Conservation (phyloP, 1,140 invertebrate species). For the Harpegnathos saltator region DNA sequence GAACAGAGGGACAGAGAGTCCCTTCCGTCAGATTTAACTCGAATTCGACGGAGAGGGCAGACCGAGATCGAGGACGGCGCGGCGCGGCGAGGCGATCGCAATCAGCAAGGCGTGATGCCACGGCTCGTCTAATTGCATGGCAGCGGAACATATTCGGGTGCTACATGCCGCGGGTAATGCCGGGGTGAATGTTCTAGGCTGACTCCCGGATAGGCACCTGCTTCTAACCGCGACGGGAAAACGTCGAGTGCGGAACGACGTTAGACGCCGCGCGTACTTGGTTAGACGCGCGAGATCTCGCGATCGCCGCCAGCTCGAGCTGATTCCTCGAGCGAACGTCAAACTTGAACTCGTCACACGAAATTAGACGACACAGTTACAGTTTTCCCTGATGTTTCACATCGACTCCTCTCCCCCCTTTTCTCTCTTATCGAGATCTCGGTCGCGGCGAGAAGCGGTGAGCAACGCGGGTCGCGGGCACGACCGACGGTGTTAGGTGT, state of each 20-base stretch:
- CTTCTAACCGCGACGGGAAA: slow-evolving; percentile 66
- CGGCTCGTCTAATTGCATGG: slow-evolving; percentile 62
- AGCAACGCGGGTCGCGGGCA: neutral
- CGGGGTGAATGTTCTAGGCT: slow-evolving; percentile 71
- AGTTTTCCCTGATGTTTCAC: too few relatives aligned
- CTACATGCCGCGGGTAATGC: slow-evolving; percentile 27
- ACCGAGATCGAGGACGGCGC: too few relatives aligned
- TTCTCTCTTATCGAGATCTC: neutral
- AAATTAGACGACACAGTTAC: slow-evolving; percentile 36
- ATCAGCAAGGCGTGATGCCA: neutral
- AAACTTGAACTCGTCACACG: slow-evolving; percentile 10
- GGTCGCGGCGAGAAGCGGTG: neutral
- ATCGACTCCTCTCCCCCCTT: neutral
- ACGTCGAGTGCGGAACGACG: slow-evolving; percentile 36
- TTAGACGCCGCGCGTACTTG: too few relatives aligned
- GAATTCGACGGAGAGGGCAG: neutral
- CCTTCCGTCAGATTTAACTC: neutral
- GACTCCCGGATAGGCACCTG: slow-evolving; percentile 67
- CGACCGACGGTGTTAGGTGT: neutral
- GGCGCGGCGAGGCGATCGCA: neutral
- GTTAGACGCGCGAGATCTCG: too few relatives aligned
- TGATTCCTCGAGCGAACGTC: slow-evolving; percentile 7
- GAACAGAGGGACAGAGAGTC: too few relatives aligned
- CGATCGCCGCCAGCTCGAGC: neutral
- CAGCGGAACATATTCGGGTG: slow-evolving; percentile 64